Percentiles rank a stretch among this genome's conserved stretches.
phyloP scores from a whole-genome alignment of 2,797 vertebrate species.

The Platalea minor region DNA sequence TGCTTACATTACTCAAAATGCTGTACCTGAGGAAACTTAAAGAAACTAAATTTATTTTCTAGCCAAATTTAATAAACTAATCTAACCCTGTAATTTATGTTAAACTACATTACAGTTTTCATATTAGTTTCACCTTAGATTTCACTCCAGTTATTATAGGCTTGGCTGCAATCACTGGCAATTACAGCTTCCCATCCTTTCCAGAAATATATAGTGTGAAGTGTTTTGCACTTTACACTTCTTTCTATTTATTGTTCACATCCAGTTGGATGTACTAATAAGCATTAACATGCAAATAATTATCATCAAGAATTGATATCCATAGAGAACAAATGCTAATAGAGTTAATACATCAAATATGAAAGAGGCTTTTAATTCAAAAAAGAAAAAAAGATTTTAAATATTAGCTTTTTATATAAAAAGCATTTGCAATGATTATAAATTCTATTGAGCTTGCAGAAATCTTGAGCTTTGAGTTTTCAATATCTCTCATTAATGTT shows the following conservation, averaged over 20 bases:
- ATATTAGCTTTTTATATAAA: constrained; percentile 45
- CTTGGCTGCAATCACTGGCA: neutral
- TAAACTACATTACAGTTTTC: neutral
- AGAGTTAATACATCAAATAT: constrained; percentile 41
- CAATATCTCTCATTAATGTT: constrained; percentile 57
- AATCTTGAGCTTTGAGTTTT: constrained; percentile 53
- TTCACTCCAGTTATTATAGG: neutral
- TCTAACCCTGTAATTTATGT: neutral
- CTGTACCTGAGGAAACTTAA: neutral
- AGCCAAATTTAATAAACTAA: neutral
- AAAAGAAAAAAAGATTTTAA: constrained; percentile 17
- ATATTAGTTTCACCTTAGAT: constrained; percentile 26
- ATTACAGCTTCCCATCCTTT: constrained; percentile 16
- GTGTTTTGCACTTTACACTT: constrained; percentile 27
- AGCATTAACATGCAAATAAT: constrained; percentile 60
- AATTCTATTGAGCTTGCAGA: constrained; percentile 53
- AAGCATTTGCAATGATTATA: constrained; percentile 41
- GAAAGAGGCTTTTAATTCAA: constrained; percentile 36
- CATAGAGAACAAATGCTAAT: constrained; percentile 50
- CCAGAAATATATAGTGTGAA: neutral
- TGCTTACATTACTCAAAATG: neutral
- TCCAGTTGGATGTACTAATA: constrained; percentile 44
- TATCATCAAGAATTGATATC: constrained; percentile 47
- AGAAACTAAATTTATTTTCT: neutral
- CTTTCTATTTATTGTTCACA: constrained; percentile 45